Evolutionary conservation across 1,140 invertebrate species (phyloP), one percentile per base, ranked within the genome.

Genomic region (Lasioglossum baleicum): DNA sequence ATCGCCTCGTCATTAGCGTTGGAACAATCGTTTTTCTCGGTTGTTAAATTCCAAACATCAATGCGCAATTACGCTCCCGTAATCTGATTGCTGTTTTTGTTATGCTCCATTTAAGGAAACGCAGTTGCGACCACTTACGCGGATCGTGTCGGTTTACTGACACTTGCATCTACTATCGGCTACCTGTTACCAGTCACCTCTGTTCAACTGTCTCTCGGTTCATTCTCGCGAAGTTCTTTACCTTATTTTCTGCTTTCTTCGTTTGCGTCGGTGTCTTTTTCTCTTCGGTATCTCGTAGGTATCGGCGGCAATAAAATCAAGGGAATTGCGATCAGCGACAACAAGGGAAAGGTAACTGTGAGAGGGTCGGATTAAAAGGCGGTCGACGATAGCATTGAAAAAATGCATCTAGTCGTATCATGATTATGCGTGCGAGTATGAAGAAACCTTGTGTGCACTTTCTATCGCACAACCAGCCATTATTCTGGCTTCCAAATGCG

Each of bases 401-500:
- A 67, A 73, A 17, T 42, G 58, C 48, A 13, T 64, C 61, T 31
- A 13, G 56, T 58, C 56, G 56, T 58, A 58, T 58, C 44, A 48
- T 44, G 69, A 70, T 76, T 70, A 76, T 11, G 8, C 13, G 8
- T 15, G 7, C 11, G 11, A 53, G 6, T 61, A 48, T 31, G 7
- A 53, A 44, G 35, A 64, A 64, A 64, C 67, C 44, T 5, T 13
- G 48, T 13, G 48, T 65, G 26, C 15, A 31, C 48, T 64, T n/a
- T 15, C 31, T 11, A 31, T 22, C 15, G 31, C 60, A 44, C 11
- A 7, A 17, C 73, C 61, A 58, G 70, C 76, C 76, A 20, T 48
- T 79, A 58, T 15, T 79, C 15, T 44, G 76, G 76, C 76, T 79
- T 79, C 76, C 40, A 73, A 73, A 56, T 66, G 42, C 35, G 35